These are phyloP conservation scores for Hemicordylus capensis DNA, from an alignment of 2,113 vertebrate species.

Conservation along the genomic window DNA sequence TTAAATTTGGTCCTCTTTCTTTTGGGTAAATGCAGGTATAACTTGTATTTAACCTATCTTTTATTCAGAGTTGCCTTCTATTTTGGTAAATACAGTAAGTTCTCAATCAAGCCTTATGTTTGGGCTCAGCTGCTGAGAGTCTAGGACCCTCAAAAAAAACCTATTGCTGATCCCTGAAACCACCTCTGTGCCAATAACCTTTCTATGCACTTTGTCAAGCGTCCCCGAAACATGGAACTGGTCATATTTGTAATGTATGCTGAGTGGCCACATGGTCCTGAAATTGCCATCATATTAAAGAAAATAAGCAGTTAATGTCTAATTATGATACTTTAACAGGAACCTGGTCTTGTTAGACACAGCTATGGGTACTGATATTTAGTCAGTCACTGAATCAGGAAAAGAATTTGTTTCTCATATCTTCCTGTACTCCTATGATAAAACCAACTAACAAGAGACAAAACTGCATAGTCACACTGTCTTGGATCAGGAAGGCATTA, in stretches of 20 bases:
- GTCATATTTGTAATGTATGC: not conserved
- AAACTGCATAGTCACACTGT: not conserved
- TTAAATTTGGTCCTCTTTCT: too few species aligned
- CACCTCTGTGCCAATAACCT: too few species aligned
- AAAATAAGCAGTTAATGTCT: not conserved
- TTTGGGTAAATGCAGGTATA: too few species aligned
- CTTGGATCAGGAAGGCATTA: not conserved
- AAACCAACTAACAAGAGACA: not conserved
- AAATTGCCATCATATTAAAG: not conserved
- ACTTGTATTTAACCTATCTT: too few species aligned
- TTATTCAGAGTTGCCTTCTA: too few species aligned
- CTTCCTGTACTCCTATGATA: not conserved
- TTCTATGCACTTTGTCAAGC: too few species aligned
- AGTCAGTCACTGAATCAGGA: not conserved
- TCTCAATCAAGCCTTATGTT: too few species aligned
- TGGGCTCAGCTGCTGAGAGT: too few species aligned
- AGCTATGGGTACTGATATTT: not conserved
- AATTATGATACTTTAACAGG: not conserved
- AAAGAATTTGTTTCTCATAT: not conserved
- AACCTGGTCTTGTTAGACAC: not conserved
- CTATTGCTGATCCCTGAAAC: too few species aligned
- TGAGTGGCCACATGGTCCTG: not conserved
- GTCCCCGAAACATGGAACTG: too few species aligned
- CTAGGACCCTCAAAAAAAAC: too few species aligned
- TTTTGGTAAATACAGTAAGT: too few species aligned